phyloP scores from a whole-genome alignment of 2,113 vertebrate genomes.

The Strigops habroptila region DNA sequence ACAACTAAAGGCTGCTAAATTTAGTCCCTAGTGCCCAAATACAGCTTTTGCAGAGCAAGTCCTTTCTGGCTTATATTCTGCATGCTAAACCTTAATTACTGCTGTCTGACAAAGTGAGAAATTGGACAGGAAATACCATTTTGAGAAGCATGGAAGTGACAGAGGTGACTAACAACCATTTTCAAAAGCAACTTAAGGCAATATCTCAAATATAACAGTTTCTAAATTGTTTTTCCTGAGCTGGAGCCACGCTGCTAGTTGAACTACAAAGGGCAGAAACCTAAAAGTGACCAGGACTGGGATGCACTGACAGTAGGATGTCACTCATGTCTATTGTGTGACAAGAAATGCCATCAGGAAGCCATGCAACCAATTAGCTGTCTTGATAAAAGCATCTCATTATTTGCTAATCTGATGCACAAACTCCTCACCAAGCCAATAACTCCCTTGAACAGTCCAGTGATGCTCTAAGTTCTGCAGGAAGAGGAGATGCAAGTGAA shows the following conservation, averaged over 20 bases:
- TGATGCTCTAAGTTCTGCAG: not conserved
- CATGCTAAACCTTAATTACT: conserved; percentile 26
- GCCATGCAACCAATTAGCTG: not conserved
- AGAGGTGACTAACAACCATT: conserved; percentile 29
- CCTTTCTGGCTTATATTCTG: conserved; percentile 22
- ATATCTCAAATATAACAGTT: not conserved
- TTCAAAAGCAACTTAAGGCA: conserved; percentile 11
- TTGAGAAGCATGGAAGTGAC: not conserved
- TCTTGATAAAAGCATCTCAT: not conserved
- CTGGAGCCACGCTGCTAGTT: not conserved
- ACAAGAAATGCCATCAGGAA: not conserved
- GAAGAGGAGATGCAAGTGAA: not conserved
- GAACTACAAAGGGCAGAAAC: not conserved
- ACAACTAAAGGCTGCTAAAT: conserved; percentile 8
- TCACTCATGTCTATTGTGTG: not conserved
- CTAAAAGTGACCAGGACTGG: not conserved
- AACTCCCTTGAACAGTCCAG: not conserved
- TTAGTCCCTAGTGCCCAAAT: conserved; percentile 5
- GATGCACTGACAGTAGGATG: not conserved
- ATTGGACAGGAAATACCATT: not conserved
- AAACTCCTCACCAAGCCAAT: not conserved
- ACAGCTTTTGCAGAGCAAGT: not conserved
- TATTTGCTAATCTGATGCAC: not conserved
- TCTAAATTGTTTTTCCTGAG: not conserved
- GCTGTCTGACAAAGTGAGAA: conserved; percentile 43